Evolutionary conservation across 2,113 vertebrate species (phyloP).

Genomic region (Asarcornis scutulata): DNA sequence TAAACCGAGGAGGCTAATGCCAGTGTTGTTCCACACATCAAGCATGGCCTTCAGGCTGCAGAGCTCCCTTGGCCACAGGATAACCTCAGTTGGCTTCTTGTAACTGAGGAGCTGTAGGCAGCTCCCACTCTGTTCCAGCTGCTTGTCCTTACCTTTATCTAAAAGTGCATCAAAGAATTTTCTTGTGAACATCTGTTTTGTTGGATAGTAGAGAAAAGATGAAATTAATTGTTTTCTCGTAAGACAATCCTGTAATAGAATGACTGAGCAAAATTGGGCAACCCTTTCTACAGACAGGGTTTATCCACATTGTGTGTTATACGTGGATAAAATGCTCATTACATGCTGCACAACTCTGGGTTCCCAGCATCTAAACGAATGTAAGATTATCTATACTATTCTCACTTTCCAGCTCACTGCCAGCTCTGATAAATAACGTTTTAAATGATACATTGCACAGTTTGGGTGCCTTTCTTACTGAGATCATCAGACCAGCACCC

Average conservation of each 20-base stretch:
- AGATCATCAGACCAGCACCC: background rate
- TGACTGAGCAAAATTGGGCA: too few species aligned
- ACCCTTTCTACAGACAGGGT: background rate
- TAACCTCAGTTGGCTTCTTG: background rate
- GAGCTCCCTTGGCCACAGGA: too few species aligned
- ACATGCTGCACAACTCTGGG: background rate
- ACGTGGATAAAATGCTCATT: background rate
- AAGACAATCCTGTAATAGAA: background rate
- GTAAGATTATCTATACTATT: background rate
- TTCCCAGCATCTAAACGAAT: background rate
- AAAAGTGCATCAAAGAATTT: background rate
- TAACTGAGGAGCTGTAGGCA: background rate
- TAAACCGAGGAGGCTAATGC: background rate
- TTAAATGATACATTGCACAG: background rate
- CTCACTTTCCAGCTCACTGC: background rate
- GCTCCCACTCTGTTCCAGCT: background rate
- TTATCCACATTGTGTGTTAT: background rate
- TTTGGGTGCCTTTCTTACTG: background rate
- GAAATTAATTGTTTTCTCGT: background rate
- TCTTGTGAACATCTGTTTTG: background rate
- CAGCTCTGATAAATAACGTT: background rate
- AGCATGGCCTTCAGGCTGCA: background rate
- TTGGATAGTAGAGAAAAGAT: background rate
- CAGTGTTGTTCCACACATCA: too few species aligned
- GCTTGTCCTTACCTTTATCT: background rate